Percentiles rank a stretch among this genome's conserved stretches.
phyloP scores from a whole-genome alignment of 1,140 invertebrate genomes.

The Drosophila arawakana region DNA sequence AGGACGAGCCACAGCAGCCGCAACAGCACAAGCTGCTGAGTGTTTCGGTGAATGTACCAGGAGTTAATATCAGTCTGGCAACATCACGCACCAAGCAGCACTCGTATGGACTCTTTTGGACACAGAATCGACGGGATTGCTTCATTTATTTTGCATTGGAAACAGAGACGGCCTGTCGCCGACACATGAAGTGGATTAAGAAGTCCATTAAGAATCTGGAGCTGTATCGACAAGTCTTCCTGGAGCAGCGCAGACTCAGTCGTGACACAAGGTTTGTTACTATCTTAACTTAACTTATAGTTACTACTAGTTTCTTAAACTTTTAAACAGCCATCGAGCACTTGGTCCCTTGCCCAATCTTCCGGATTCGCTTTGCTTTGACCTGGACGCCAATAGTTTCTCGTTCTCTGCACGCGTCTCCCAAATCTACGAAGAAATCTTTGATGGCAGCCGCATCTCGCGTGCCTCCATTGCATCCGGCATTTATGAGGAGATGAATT shows the following conservation, averaged over 20 bases:
- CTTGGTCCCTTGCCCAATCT: slow-evolving; percentile 73
- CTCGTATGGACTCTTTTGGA: slow-evolving; percentile 82
- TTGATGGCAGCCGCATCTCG: slow-evolving; percentile 73
- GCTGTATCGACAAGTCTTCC: slow-evolving; percentile 73
- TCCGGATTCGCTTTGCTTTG: slow-evolving; percentile 58
- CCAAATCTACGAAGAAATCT: slow-evolving; percentile 83
- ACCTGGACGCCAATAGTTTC: slow-evolving; percentile 55
- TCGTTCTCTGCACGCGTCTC: slow-evolving; percentile 71
- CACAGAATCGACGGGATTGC: slow-evolving; percentile 80
- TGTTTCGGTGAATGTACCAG: slow-evolving; percentile 80
- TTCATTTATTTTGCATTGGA: slow-evolving; percentile 82
- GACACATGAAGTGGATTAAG: slow-evolving; percentile 84
- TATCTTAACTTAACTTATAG: not conserved
- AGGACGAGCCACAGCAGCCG: slow-evolving; percentile 17
- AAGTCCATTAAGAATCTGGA: slow-evolving; percentile 84
- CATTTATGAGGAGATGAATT: slow-evolving; percentile 84
- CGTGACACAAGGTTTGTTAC: slow-evolving; percentile 49
- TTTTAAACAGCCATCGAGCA: slow-evolving; percentile 23
- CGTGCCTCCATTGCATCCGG: slow-evolving; percentile 78
- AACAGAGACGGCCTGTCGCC: slow-evolving; percentile 65
- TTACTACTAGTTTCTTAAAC: not conserved
- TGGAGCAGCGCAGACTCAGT: slow-evolving; percentile 73
- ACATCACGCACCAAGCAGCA: slow-evolving; percentile 77
- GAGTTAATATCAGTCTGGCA: slow-evolving; percentile 70
- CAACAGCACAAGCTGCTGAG: slow-evolving; percentile 44